Conservation (phyloP, 2,888 invertebrate species). For the Andrena fulva region DNA sequence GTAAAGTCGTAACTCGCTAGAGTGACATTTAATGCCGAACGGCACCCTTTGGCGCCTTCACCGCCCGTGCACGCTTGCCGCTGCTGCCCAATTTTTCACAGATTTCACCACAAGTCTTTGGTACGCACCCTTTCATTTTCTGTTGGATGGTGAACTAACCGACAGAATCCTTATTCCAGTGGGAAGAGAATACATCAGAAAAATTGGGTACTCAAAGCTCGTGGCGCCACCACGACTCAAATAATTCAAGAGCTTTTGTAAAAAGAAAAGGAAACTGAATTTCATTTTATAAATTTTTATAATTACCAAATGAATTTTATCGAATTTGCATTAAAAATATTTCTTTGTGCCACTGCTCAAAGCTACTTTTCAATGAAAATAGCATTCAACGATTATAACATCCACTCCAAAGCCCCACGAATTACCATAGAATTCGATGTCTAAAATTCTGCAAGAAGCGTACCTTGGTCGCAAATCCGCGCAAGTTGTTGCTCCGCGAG, state of each 20-base stretch:
- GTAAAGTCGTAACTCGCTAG: conserved; percentile 64
- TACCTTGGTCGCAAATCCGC: background rate
- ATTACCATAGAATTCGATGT: too few relatives aligned
- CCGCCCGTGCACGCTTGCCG: conserved; percentile 65
- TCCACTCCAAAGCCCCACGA: too few relatives aligned
- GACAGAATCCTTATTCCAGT: background rate
- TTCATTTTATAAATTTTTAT: too few relatives aligned
- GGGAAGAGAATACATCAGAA: background rate
- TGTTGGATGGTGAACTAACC: background rate
- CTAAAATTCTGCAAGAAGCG: background rate
- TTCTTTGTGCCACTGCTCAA: too few relatives aligned
- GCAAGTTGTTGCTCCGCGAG: background rate
- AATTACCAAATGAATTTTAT: too few relatives aligned
- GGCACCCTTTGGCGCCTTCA: conserved; percentile 79
- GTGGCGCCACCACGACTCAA: too few relatives aligned
- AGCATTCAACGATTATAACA: too few relatives aligned
- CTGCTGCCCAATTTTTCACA: conserved; percentile 61
- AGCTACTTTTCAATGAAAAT: too few relatives aligned
- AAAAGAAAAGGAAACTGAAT: too few relatives aligned
- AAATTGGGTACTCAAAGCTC: background rate
- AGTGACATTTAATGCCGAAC: conserved; percentile 82
- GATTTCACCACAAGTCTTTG: conserved; percentile 59
- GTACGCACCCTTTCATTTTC: conserved; percentile 12
- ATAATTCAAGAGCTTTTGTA: too few relatives aligned
- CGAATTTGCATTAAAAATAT: too few relatives aligned